phyloP scores from a whole-genome alignment of 2,797 vertebrate species.

The Rhyacichthys aspro region DNA sequence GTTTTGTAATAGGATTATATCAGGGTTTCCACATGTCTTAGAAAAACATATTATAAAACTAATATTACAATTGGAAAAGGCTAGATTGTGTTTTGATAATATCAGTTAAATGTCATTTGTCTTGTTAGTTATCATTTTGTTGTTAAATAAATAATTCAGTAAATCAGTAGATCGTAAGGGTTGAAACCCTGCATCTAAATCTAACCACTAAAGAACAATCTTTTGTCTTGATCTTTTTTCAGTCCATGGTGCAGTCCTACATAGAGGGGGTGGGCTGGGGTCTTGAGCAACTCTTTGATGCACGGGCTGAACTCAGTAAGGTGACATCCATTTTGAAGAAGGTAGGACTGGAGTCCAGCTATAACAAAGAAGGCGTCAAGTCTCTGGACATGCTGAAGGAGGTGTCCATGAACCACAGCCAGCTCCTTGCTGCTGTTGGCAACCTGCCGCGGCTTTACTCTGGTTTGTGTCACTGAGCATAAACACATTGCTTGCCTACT shows the following conservation, averaged over 20 bases:
- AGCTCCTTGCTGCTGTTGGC: constrained; percentile 88
- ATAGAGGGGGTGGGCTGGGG: constrained; percentile 92
- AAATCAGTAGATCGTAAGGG: too few species aligned
- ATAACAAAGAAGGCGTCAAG: constrained; percentile 64
- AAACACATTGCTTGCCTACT: background rate
- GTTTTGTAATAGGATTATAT: background rate
- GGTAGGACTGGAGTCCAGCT: constrained; percentile 73
- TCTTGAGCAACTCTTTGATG: constrained; percentile 86
- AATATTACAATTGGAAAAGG: too few species aligned
- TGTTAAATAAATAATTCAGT: too few species aligned
- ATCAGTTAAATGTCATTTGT: too few species aligned
- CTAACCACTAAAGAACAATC: background rate
- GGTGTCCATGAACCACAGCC: constrained; percentile 79
- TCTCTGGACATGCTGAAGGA: constrained; percentile 81
- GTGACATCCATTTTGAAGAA: constrained; percentile 79
- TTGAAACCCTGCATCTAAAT: too few species aligned
- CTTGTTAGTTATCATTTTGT: too few species aligned
- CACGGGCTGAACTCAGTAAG: constrained; percentile 78
- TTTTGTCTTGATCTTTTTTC: constrained; percentile 1
- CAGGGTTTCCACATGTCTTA: background rate
- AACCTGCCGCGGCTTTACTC: constrained; percentile 90
- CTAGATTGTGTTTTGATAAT: too few species aligned
- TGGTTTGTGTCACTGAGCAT: constrained; percentile 73
- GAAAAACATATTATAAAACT: too few species aligned
- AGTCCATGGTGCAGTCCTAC: constrained; percentile 95